Evolutionary conservation across 2,797 vertebrate genomes (phyloP).

Genomic region (Allobates femoralis): DNA sequence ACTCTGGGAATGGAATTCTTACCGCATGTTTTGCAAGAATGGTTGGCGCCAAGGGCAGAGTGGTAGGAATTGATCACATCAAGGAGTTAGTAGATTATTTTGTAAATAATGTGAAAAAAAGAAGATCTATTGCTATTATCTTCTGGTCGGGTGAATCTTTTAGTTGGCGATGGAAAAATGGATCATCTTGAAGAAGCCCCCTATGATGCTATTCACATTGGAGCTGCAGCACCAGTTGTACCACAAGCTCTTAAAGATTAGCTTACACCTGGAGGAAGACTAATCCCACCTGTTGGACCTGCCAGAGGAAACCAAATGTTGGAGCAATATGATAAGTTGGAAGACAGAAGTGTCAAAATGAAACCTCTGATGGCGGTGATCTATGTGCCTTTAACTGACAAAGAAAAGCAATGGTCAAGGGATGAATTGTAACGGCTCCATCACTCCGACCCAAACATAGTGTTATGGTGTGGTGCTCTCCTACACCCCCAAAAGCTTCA

Average conservation of each 20-base stretch:
- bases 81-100: slow-evolving; percentile 98
- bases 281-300: slow-evolving; percentile 96
- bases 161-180: slow-evolving; percentile 96
- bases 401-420: slow-evolving; percentile 99
- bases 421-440: slow-evolving; percentile 95
- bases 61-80: slow-evolving; percentile 99
- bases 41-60: slow-evolving; percentile 94
- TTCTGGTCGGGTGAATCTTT: slow-evolving; percentile 89
- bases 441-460: slow-evolving; percentile 81
- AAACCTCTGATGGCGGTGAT: slow-evolving; percentile 99
- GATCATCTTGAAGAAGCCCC: slow-evolving; percentile 89
- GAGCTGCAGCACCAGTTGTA: slow-evolving; percentile 92
- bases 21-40: slow-evolving; percentile 96
- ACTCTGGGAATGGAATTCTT: slow-evolving; percentile 97
- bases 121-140: slow-evolving; percentile 92
- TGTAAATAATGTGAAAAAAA: slow-evolving; percentile 94
- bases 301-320: slow-evolving; percentile 98
- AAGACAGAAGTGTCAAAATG: slow-evolving; percentile 98
- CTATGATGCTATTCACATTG: slow-evolving; percentile 97
- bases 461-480: slow-evolving; percentile 81
- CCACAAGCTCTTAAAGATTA: slow-evolving; percentile 97
- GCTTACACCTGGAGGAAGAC: slow-evolving; percentile 94
- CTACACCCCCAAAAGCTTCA: slow-evolving; percentile 81
- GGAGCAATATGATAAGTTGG: slow-evolving; percentile 98
- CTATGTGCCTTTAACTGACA: slow-evolving; percentile 99